Evolutionary conservation across 1,140 invertebrate genomes (phyloP).

Genomic region (Lepidotrigona ventralis): DNA sequence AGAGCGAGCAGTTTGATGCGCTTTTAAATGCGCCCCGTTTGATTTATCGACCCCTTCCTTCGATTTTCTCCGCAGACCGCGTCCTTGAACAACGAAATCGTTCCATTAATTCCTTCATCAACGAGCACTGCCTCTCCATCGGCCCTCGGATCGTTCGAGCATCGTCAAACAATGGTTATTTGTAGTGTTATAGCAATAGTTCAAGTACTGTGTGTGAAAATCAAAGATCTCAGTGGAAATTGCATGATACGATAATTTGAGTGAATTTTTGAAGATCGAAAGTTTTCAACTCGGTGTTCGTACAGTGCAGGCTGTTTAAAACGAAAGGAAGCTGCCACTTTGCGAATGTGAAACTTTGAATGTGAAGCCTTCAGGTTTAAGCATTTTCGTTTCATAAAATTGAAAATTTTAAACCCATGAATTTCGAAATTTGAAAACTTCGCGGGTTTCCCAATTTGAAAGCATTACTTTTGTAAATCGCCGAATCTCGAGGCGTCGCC

Average conservation of each 20-base stretch:
- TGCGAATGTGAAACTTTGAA: neutral
- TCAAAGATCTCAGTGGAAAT: no score
- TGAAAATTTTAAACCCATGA: neutral
- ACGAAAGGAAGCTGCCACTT: neutral
- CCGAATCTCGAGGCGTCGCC: no score
- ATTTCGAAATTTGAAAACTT: neutral
- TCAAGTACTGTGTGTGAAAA: no score
- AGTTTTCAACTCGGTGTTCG: no score
- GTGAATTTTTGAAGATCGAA: neutral
- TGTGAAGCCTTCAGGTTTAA: neutral
- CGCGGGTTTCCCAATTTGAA: no score
- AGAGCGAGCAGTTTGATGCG: slow-evolving; percentile 66
- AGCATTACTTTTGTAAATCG: no score
- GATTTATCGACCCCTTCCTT: slow-evolving; percentile 75
- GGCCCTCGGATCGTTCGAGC: no score
- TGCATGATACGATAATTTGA: no score
- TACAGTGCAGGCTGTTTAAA: no score
- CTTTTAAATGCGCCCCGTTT: slow-evolving; percentile 74
- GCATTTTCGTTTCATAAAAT: neutral
- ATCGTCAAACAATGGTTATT: neutral
- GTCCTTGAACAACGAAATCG: slow-evolving; percentile 56
- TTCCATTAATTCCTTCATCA: slow-evolving; percentile 49
- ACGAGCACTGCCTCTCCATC: neutral
- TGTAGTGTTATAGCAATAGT: neutral
- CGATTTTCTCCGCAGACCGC: slow-evolving; percentile 42